Evolutionary conservation across 2,113 vertebrate species (phyloP), one percentile per base, ranked within the genome.

Genomic region (Gambusia holbrooki): DNA sequence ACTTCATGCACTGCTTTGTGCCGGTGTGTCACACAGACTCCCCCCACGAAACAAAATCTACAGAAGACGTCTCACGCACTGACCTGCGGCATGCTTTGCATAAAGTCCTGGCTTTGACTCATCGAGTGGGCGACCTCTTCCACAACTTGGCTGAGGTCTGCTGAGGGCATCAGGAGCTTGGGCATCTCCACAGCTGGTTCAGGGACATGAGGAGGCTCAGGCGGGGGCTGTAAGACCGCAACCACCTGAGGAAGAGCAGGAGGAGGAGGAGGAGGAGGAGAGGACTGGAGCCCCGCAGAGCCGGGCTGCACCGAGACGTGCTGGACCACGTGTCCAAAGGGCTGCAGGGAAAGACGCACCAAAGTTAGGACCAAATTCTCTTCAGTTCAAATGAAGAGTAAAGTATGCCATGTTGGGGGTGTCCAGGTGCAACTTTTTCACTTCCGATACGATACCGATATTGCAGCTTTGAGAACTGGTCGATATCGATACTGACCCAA

Each of bases 61-160:
- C 17, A 13, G 15, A 19, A 19, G 33, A 37, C 10, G 37, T 35
- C 3, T 11, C 17, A 12, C 0, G 40, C 37, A 69, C 88, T 81
- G n/a, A 94, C 94, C 93, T 94, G 92, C 77, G 93, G 91, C 65
- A 93, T 76, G 69, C 90, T 90, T 67, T 93, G 92, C 76, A 93
- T 88, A 69, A 93, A 93, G 85, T 80, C 87, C 77, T 94, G 90
- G 86, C 90, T 93, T 62, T 85, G 90, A 74, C 80, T 69, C 84
- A 84, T 33, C 27, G 85, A 79, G 48, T 86, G 76, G 66, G 83
- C 69, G 72, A 77, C 87, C 85, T 89, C 88, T 35, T 93, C 91
- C 80, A 83, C 84, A 15, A 51, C 87, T 35, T 83, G 90, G 72
- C 66, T 88, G 71, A 89, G 66, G 32, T 92, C 90, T 40, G 84